phyloP scores from a whole-genome alignment of 1,140 invertebrate genomes.

The Cotesia glomerata region DNA sequence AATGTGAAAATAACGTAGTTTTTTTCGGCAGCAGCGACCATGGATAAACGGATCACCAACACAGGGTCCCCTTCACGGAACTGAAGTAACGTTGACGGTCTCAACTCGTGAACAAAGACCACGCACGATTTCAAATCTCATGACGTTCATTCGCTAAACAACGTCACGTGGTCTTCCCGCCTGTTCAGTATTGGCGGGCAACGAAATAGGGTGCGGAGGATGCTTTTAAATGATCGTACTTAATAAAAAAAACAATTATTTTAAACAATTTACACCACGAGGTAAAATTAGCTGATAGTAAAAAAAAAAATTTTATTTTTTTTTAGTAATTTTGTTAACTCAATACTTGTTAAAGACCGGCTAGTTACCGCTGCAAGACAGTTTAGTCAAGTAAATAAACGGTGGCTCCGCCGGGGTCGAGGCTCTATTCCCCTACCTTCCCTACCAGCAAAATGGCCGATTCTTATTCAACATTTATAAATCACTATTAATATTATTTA shows the following conservation, averaged over 20 bases:
- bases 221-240: slow-evolving; percentile 41
- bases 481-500: background rate
- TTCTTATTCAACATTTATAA: slow-evolving; percentile 33
- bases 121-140: slow-evolving; percentile 63
- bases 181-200: slow-evolving; percentile 33
- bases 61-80: slow-evolving; percentile 61
- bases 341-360: background rate
- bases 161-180: slow-evolving; percentile 49
- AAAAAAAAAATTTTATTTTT: slow-evolving; percentile 10
- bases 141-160: slow-evolving; percentile 43
- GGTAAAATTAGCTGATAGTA: background rate
- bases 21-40: slow-evolving; percentile 44
- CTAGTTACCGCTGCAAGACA: slow-evolving; percentile 18
- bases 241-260: background rate
- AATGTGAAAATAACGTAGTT: slow-evolving; percentile 42
- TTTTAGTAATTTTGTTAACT: background rate
- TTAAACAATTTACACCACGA: background rate
- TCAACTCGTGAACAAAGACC: slow-evolving; percentile 60
- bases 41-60: slow-evolving; percentile 58
- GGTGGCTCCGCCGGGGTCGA: slow-evolving; percentile 5
- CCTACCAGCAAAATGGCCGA: slow-evolving; percentile 52
- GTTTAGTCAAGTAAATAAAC: slow-evolving; percentile 21
- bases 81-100: slow-evolving; percentile 58
- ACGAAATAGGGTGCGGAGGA: slow-evolving; percentile 33
- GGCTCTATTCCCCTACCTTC: slow-evolving; percentile 39